Evolutionary conservation across 2,797 vertebrate genomes (phyloP), one percentile per base, ranked within the genome.

Genomic region (Microctenopoma stevenorrisi): DNA sequence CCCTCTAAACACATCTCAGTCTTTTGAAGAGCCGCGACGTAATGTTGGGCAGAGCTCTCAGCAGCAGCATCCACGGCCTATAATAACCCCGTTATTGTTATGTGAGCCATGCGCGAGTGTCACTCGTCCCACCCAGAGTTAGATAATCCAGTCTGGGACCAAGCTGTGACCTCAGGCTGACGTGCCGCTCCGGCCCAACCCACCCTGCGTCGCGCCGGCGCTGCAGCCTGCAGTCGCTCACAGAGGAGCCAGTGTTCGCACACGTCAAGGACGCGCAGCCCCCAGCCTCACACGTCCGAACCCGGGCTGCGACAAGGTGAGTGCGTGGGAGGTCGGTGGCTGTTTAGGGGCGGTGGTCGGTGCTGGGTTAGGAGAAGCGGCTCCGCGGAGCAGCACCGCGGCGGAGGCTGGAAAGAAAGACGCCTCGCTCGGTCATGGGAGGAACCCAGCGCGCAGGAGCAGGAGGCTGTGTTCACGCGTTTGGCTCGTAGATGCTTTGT

Each of bases 161-260:
- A 13, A 3, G 13, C 66, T 14, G 79, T 87, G 87, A 89, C 76
- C 79, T 89, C 85, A 79, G 77, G 57, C 75, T 88, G 89, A 91
- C 89, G 89, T 38, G 46, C 38, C 5, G 44, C 75, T 64, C 51
- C 69, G 49, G 71, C 69, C 81, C 85, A 15, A 77, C 83, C 87
- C 86, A 73, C 76, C 74, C 71, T 14, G 65, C 43, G 79, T 65
- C 44, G 79, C 82, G 2, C 54, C 65, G 72, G 76, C 74, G 71
- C 82, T 65, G 76, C 77, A 48, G 66, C 40, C 83, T 15, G 84
- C 88, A 79, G 84, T 68, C 71, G 14, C 47, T 11, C 46, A 7
- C 37, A 0, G 37, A 76, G 69, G 64, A 18, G 44, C 58, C 73
- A 42, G 9, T 3, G 12, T 16, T 14, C 59, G 64, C 64, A 25